Percentiles rank a stretch among this genome's conserved stretches.
These are phyloP conservation scores for Drosophila suzukii DNA, from an alignment of 1,140 invertebrate species.

Conservation along the genomic window DNA sequence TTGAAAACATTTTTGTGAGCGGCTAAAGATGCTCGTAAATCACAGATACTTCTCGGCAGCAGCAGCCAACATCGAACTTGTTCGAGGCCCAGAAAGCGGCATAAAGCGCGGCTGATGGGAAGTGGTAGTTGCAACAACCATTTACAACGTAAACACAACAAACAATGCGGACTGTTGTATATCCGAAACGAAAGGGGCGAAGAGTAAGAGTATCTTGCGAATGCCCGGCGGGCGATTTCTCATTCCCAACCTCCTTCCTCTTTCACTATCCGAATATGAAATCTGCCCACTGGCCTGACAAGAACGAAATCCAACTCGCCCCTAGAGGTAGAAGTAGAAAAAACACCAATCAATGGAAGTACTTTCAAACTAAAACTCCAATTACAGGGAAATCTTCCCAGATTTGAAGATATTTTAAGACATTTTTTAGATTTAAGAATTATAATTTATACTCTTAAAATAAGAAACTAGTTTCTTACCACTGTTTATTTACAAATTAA, in stretches of 20 bases:
- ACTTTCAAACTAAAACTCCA: conserved; percentile 1
- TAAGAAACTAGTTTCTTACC: no score
- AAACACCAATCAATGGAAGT: neutral
- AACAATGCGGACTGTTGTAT: conserved; percentile 38
- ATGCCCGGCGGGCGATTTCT: conserved; percentile 49
- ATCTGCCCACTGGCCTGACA: conserved; percentile 56
- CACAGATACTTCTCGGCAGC: conserved; percentile 57
- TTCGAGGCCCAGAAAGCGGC: conserved; percentile 56
- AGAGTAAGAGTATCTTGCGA: conserved; percentile 18
- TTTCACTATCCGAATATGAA: conserved; percentile 70
- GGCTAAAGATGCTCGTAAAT: conserved; percentile 55
- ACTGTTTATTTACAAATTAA: no score
- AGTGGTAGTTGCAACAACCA: conserved; percentile 48
- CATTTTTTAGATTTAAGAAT: no score
- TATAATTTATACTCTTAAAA: no score
- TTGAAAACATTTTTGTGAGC: conserved; percentile 65
- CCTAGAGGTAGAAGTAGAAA: neutral
- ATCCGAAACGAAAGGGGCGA: conserved; percentile 29
- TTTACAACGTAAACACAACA: conserved; percentile 77
- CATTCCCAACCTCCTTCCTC: conserved; percentile 51
- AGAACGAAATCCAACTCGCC: conserved; percentile 12
- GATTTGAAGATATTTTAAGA: no score
- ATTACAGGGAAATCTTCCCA: no score
- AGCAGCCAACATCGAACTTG: conserved; percentile 72
- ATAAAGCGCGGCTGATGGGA: conserved; percentile 25